Conservation (phyloP, 2,113 vertebrate species). For the Phyllostomus hastatus region DNA sequence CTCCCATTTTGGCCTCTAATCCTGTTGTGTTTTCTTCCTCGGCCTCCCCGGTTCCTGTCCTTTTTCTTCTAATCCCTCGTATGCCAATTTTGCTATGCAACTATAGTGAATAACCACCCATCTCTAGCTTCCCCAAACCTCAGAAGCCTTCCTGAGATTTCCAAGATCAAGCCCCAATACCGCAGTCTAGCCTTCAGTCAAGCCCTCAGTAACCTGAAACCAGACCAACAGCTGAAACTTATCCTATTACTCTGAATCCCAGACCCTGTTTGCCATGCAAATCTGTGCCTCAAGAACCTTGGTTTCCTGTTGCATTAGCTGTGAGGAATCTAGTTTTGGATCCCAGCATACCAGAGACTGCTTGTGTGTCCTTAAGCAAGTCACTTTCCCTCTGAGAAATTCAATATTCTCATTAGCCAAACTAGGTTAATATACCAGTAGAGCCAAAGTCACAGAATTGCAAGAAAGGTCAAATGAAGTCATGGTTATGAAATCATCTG, state of each 20-base stretch:
- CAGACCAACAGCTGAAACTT: background rate
- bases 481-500: background rate
- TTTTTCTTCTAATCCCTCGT: background rate
- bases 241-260: background rate
- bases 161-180: background rate
- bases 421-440: background rate
- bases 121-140: background rate
- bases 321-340: background rate
- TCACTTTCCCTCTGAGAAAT: background rate
- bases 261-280: background rate
- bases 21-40: background rate
- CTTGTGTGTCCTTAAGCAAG: constrained; percentile 9
- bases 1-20: background rate
- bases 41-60: background rate
- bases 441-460: background rate
- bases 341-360: background rate
- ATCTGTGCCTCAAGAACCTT: background rate
- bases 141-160: background rate
- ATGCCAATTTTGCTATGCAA: background rate
- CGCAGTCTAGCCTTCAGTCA: background rate
- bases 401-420: constrained; percentile 18
- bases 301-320: background rate
- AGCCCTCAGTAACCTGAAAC: background rate
- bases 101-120: background rate
- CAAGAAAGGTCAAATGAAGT: background rate